phyloP scores from a whole-genome alignment of 2,113 vertebrate genomes.

The Pterophyllum scalare region DNA sequence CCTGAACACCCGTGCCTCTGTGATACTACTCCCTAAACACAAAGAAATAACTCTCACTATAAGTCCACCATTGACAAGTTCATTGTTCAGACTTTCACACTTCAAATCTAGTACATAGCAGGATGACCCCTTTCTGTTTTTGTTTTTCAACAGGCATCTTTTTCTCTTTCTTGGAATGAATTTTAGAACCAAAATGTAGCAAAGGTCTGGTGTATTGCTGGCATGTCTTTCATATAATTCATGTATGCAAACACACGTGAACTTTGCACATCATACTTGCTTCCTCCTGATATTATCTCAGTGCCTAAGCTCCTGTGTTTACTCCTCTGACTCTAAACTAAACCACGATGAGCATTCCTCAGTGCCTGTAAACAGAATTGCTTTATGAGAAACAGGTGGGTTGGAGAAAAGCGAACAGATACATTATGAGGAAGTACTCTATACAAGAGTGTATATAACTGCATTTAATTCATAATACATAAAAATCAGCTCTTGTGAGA shows the following conservation, averaged over 20 bases:
- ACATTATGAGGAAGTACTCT: neutral
- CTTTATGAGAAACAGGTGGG: conserved; percentile 74
- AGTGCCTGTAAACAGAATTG: conserved; percentile 64
- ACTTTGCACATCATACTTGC: conserved; percentile 4
- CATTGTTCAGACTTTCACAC: neutral
- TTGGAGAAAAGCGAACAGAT: neutral
- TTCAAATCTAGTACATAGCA: neutral
- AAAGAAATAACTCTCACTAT: neutral
- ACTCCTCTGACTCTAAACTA: conserved; percentile 60
- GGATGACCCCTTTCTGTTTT: neutral
- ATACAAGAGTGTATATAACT: neutral
- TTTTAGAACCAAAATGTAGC: conserved; percentile 22
- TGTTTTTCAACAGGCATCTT: neutral
- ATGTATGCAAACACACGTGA: conserved; percentile 25
- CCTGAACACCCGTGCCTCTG: conserved; percentile 95
- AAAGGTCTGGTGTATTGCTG: conserved; percentile 23
- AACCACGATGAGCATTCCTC: conserved; percentile 49
- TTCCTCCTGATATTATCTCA: conserved; percentile 32
- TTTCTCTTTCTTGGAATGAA: neutral
- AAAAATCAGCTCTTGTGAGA: neutral
- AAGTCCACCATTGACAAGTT: neutral
- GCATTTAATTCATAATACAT: neutral
- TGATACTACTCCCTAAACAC: conserved; percentile 88
- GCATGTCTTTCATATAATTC: conserved; percentile 20
- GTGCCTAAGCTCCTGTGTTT: conserved; percentile 52